Conservation (phyloP, 2,113 vertebrate genomes). For the Mirounga angustirostris region DNA sequence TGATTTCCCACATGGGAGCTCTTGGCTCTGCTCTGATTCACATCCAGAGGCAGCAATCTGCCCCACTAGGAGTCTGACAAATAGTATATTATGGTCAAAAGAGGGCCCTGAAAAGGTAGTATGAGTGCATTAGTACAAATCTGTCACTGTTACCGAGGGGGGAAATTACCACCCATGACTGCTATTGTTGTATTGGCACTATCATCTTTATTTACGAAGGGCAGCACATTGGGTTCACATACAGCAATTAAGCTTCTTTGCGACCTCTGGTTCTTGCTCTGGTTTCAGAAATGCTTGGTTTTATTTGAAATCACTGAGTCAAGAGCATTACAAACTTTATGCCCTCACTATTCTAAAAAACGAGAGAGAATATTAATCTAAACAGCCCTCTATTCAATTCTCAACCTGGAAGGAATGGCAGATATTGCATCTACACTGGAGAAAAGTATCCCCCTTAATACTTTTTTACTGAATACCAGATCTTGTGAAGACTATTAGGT, state of each 20-base stretch:
- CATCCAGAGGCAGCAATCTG: background rate
- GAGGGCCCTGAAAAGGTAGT: background rate
- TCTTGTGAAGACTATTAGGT: background rate
- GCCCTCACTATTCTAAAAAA: background rate
- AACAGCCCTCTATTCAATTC: background rate
- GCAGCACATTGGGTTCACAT: background rate
- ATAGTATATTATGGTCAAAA: background rate
- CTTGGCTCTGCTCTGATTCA: constrained; percentile 63
- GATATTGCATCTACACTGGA: background rate
- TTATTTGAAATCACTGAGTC: constrained; percentile 11
- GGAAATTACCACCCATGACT: background rate
- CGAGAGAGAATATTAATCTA: background rate
- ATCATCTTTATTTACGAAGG: background rate
- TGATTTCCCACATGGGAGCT: background rate
- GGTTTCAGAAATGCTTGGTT: background rate
- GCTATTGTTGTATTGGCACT: background rate
- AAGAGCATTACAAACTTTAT: background rate
- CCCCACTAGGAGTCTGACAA: background rate
- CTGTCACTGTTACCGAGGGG: background rate
- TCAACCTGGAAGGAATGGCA: background rate
- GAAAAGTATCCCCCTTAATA: background rate
- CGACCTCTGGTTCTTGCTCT: background rate
- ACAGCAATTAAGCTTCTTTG: background rate
- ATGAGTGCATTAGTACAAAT: background rate
- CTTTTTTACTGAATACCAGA: background rate